Conservation (phyloP, 2,888 invertebrate genomes). For the Leucoma salicis region DNA sequence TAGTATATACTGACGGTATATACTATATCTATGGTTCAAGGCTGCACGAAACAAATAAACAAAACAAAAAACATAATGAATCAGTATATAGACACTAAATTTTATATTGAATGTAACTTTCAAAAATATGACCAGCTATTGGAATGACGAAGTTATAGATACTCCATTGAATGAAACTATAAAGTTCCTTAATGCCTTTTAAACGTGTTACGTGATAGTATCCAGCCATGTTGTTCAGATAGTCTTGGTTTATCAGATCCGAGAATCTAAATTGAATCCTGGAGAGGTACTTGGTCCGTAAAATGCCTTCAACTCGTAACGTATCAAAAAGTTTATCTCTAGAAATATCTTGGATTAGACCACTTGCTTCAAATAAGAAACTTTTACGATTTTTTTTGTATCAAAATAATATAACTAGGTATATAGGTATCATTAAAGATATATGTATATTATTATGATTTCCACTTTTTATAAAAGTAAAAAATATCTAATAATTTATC, state of each 20-base stretch:
- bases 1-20: too few relatives aligned
- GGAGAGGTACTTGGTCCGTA: slow-evolving; percentile 64
- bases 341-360: slow-evolving; percentile 36
- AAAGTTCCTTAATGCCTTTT: slow-evolving; percentile 27
- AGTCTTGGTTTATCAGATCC: slow-evolving; percentile 57
- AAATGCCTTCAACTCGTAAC: slow-evolving; percentile 47
- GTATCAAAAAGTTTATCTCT: slow-evolving; percentile 36
- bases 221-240: slow-evolving; percentile 35
- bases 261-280: slow-evolving; percentile 77
- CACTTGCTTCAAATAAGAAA: slow-evolving; percentile 29
- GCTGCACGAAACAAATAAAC: too few relatives aligned
- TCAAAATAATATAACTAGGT: slow-evolving; percentile 19
- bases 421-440: too few relatives aligned
- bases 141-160: too few relatives aligned
- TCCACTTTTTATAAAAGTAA: too few relatives aligned
- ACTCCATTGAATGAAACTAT: slow-evolving; percentile 13
- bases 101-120: too few relatives aligned
- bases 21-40: too few relatives aligned
- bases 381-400: slow-evolving; percentile 25
- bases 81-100: too few relatives aligned
- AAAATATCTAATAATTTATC: too few relatives aligned
- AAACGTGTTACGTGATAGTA: slow-evolving; percentile 16
- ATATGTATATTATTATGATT: too few relatives aligned
- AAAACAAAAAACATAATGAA: too few relatives aligned
- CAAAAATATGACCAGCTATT: too few relatives aligned